Evolutionary conservation across 2,888 invertebrate genomes (phyloP).

Genomic region (Rutpela maculata): DNA sequence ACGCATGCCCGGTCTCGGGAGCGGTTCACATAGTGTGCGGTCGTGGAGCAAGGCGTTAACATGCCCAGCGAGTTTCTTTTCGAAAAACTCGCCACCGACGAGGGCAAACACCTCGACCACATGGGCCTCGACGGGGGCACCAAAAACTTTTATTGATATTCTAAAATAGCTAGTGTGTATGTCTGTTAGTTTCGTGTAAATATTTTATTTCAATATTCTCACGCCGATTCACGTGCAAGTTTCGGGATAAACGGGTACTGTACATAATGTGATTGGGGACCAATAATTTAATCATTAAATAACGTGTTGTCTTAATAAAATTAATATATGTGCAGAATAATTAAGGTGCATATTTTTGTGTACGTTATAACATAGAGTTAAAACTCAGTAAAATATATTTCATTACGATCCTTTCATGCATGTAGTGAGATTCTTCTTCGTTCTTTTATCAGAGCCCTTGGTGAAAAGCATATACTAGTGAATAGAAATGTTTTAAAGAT

Average conservation of each 20-base stretch:
- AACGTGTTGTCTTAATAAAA: conserved; percentile 23
- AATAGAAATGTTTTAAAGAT: too few relatives aligned
- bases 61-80: conserved; percentile 71
- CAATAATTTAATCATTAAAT: conserved; percentile 61
- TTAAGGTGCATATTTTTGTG: conserved; percentile 28
- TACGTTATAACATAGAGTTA: neutral
- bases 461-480: too few relatives aligned
- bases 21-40: conserved; percentile 72
- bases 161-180: conserved; percentile 51
- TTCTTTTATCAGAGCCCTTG: too few relatives aligned
- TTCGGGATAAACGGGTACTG: conserved; percentile 74
- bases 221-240: conserved; percentile 60
- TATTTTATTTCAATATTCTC: conserved; percentile 9
- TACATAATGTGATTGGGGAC: conserved; percentile 73
- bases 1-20: conserved; percentile 72
- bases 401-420: too few relatives aligned
- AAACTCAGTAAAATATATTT: too few relatives aligned
- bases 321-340: conserved; percentile 16
- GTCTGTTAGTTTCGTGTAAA: conserved; percentile 12
- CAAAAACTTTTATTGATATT: conserved; percentile 23
- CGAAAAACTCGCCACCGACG: conserved; percentile 70
- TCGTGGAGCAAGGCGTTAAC: conserved; percentile 72
- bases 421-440: too few relatives aligned
- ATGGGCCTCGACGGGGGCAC: conserved; percentile 63
- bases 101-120: conserved; percentile 67